Evolutionary conservation across 2,888 invertebrate species (phyloP), one percentile per base, ranked within the genome.

Genomic region (Empis stercorea): DNA sequence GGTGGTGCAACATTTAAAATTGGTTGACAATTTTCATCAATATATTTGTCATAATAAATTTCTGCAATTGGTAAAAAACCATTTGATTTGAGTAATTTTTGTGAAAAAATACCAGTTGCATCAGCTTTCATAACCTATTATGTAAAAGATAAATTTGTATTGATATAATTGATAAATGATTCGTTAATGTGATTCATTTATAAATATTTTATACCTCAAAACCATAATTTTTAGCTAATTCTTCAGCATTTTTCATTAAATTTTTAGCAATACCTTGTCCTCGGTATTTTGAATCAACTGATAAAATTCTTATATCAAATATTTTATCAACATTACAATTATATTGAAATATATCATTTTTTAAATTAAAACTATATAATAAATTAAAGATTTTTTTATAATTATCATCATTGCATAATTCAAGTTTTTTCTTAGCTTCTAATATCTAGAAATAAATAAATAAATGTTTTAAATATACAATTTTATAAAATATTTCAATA

Each of bases 341-440:
- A n/a, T 72, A 73, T 11, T 64, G 69, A 61, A 87, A 88, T 16
- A 88, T 70, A 63, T 86, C 78, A 49, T 81, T 61, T 54, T 79
- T 77, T 44, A 78, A 74, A 64, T 82, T 85, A 43, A 81, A 75
- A 40, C 75, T 75, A 68, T 85, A 82, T 16, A 88, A 73, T 51
- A 87, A 75, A 44, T 80, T 80, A 62, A 87, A 87, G 56, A 88
- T 87, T 64, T 79, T 81, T 63, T 81, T 82, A 65, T 81, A 87
- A 58, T 82, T 81, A 48, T 77, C 74, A 62, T 85, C 86, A 38
- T 75, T 71, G 20, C 76, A 75, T 49, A 76, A 38, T 10, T 62
- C 73, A 54, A 87, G 74, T 56, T 83, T 80, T 54, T 79, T 78
- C 46, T 82, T 27, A 6, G 23, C 5, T 9, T 27, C 7, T 27